A percentile compares a stretch with the other conserved stretches of the same genome.
These are phyloP conservation scores for Setophaga kirtlandii DNA, from an alignment of 2,113 vertebrate genomes.

Conservation along the genomic window DNA sequence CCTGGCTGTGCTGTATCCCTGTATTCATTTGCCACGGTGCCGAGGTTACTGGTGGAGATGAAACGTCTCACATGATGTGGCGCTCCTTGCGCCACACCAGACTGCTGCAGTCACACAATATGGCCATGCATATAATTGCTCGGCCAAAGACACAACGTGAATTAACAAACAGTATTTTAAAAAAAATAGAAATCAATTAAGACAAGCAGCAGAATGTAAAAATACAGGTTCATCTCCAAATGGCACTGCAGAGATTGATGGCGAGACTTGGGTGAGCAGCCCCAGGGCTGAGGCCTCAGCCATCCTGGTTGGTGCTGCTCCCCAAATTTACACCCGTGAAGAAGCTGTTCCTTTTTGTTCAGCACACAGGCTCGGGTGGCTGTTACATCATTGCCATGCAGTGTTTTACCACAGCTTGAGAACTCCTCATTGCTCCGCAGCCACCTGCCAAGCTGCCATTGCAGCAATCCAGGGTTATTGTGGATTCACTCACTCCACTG, in stretches of 20 bases:
- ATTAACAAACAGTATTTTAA: conserved; percentile 37
- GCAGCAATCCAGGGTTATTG: not conserved
- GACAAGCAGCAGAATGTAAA: conserved; percentile 29
- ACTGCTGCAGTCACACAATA: conserved; percentile 55
- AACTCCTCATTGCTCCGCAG: not conserved
- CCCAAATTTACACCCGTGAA: conserved; percentile 8
- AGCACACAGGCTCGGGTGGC: not conserved
- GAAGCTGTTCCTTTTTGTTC: conserved; percentile 52
- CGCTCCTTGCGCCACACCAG: not conserved
- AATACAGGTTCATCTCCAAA: conserved; percentile 33
- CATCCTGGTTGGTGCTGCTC: rapidly evolving
- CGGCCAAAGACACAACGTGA: conserved; percentile 19
- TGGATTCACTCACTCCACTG: not conserved
- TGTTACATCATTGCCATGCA: not conserved
- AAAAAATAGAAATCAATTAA: conserved; percentile 54
- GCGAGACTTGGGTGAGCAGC: not conserved
- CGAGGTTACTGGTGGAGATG: conserved; percentile 32
- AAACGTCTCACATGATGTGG: conserved; percentile 21
- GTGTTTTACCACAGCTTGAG: not conserved
- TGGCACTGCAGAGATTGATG: not conserved
- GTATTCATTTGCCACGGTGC: not conserved
- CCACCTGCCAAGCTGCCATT: conserved; percentile 19
- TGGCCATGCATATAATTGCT: conserved; percentile 51
- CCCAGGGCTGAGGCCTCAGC: not conserved
- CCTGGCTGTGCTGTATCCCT: not conserved